phyloP scores from a whole-genome alignment of 2,113 vertebrate species.

The Pholis gunnellus region DNA sequence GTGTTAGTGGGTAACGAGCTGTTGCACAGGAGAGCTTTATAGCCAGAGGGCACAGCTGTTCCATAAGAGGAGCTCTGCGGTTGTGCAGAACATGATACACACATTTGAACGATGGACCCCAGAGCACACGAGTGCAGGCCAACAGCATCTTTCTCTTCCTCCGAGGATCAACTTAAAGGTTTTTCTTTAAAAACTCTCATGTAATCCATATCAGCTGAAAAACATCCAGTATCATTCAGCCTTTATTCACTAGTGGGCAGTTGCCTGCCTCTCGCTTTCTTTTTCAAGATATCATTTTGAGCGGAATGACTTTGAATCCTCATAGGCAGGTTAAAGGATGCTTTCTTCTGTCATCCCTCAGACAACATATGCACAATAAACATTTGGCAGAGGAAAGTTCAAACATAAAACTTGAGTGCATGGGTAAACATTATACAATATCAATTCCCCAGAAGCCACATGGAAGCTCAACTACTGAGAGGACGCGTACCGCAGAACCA shows the following conservation, averaged over 20 bases:
- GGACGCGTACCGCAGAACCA: not conserved
- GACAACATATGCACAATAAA: not conserved
- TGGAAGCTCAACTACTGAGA: no score
- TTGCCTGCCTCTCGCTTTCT: not conserved
- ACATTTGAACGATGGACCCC: conserved; percentile 7
- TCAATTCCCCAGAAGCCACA: not conserved
- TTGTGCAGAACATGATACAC: conserved; percentile 28
- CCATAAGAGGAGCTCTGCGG: conserved; percentile 36
- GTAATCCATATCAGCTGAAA: not conserved
- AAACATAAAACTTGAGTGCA: not conserved
- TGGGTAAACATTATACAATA: no score
- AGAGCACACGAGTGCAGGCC: conserved; percentile 3
- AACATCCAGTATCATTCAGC: not conserved
- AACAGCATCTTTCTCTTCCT: conserved; percentile 2
- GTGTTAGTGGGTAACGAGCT: conserved; percentile 17
- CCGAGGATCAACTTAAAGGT: not conserved
- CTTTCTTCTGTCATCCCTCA: not conserved
- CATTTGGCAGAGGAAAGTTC: not conserved
- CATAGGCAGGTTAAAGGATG: not conserved
- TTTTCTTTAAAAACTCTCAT: not conserved
- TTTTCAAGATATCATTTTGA: not conserved
- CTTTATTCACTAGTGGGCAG: not conserved
- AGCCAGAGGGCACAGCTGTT: conserved; percentile 47
- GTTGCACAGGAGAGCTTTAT: conserved; percentile 32
- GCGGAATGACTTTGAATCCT: not conserved